Percentiles rank a stretch among this genome's conserved stretches.
Conservation (phyloP, 2,797 vertebrate genomes). For the Malurus splendens region DNA sequence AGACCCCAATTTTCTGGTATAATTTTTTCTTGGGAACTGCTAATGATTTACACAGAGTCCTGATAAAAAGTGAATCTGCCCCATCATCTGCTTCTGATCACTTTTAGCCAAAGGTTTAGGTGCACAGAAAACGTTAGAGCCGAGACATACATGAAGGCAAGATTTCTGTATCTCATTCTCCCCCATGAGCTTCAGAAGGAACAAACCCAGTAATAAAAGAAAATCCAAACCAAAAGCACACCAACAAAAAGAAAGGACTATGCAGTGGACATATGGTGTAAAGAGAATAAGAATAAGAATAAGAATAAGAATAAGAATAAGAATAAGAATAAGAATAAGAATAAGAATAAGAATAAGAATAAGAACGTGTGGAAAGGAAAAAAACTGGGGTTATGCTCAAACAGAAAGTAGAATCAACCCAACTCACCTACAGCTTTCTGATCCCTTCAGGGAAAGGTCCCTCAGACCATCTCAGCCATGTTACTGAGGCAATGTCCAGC, state of each 20-base stretch:
- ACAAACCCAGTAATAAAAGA: neutral
- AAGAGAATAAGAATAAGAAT: neutral
- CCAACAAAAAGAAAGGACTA: neutral
- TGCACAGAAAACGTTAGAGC: neutral
- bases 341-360: neutral
- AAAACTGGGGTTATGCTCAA: neutral
- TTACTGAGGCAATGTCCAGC: neutral
- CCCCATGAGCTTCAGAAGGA: neutral
- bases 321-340: neutral
- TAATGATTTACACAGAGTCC: neutral
- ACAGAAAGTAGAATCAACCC: neutral
- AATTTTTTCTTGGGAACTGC: neutral
- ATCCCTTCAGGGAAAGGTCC: neutral
- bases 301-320: neutral
- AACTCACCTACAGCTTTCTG: neutral
- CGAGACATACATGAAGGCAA: neutral
- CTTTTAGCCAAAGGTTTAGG: neutral
- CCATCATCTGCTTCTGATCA: neutral
- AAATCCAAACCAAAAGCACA: neutral
- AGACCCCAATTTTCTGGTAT: neutral
- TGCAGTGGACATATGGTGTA: neutral
- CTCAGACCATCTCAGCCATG: neutral
- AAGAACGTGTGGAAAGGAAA: neutral
- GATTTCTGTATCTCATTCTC: neutral
- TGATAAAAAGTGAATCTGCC: neutral